Percentiles rank a stretch among this genome's conserved stretches.
Conservation (phyloP, 2,113 vertebrate genomes). For the Dryoscopus gambensis region DNA sequence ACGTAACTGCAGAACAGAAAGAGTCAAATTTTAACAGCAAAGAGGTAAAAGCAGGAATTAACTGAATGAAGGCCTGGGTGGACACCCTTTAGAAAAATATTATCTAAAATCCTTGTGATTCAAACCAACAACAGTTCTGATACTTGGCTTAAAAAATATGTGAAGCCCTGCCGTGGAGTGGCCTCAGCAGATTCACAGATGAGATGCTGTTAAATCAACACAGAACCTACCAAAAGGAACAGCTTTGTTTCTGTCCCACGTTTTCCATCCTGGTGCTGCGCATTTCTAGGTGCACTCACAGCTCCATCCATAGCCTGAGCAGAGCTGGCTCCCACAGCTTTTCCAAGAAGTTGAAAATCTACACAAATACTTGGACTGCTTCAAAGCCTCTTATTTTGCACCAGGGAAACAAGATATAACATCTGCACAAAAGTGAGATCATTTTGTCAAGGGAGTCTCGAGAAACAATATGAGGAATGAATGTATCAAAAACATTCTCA, state of each 20-base stretch:
- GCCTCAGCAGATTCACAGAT: not conserved
- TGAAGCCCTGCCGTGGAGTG: not conserved
- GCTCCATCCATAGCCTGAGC: not conserved
- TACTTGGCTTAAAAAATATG: not conserved
- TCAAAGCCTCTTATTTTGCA: constrained; percentile 14
- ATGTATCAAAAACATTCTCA: not conserved
- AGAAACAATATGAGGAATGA: not conserved
- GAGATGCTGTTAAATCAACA: not conserved
- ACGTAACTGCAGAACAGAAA: not conserved
- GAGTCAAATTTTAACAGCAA: not conserved
- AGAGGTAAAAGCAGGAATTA: not conserved
- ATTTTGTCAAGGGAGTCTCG: constrained; percentile 36
- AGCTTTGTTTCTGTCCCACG: not conserved
- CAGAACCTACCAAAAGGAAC: not conserved
- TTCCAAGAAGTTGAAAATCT: not conserved
- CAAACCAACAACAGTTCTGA: not conserved
- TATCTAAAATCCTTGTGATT: not conserved
- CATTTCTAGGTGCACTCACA: not conserved
- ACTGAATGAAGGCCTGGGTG: not conserved
- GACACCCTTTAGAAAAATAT: constrained; percentile 13
- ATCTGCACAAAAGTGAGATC: constrained; percentile 55
- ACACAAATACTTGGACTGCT: not conserved
- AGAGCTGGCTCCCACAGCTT: not conserved
- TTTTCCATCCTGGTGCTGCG: not conserved
- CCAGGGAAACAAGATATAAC: constrained; percentile 36